Evolutionary conservation across 2,113 vertebrate genomes (phyloP).

Genomic region (Megatriorchis doriae): DNA sequence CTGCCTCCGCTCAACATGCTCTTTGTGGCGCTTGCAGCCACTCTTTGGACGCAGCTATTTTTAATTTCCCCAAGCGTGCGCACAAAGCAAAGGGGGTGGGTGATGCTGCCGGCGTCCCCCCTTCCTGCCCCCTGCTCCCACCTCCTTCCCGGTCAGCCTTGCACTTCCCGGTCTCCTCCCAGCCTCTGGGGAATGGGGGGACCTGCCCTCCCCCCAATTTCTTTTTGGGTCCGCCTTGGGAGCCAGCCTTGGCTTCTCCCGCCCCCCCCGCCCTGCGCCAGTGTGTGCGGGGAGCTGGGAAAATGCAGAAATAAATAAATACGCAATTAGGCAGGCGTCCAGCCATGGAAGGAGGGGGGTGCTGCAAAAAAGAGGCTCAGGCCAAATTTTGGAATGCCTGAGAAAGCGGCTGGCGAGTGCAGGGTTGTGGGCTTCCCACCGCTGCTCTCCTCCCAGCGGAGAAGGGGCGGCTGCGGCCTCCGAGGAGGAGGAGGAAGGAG

Average conservation of each 20-base stretch:
- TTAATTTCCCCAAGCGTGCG: slow-evolving; percentile 36
- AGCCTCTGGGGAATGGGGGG: not conserved
- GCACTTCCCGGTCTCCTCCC: not conserved
- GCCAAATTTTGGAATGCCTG: slow-evolving; percentile 69
- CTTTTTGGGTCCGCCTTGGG: not conserved
- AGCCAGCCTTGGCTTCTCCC: not conserved
- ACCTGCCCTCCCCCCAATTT: not conserved
- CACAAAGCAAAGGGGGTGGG: slow-evolving; percentile 27
- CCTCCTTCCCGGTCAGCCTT: not conserved
- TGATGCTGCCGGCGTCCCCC: not conserved
- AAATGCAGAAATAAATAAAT: slow-evolving; percentile 75
- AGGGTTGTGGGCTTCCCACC: slow-evolving; percentile 67
- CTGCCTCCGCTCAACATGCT: slow-evolving; percentile 36
- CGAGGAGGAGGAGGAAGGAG: not conserved
- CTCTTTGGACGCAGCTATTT: slow-evolving; percentile 64
- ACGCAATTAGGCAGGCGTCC: slow-evolving; percentile 73
- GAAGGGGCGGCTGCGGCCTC: rapidly evolving
- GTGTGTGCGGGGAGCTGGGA: slow-evolving; percentile 63
- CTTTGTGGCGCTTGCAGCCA: slow-evolving; percentile 24
- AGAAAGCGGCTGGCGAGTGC: slow-evolving; percentile 48
- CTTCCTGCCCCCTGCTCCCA: not conserved
- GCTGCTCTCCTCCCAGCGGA: rapidly evolving
- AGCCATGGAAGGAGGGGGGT: slow-evolving; percentile 25
- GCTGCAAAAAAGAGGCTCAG: not conserved
- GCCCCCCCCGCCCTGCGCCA: not conserved